Percentiles rank a stretch among this genome's conserved stretches.
Evolutionary conservation across 2,888 invertebrate species (phyloP).

Genomic region (Lordiphosa andalusiaca): DNA sequence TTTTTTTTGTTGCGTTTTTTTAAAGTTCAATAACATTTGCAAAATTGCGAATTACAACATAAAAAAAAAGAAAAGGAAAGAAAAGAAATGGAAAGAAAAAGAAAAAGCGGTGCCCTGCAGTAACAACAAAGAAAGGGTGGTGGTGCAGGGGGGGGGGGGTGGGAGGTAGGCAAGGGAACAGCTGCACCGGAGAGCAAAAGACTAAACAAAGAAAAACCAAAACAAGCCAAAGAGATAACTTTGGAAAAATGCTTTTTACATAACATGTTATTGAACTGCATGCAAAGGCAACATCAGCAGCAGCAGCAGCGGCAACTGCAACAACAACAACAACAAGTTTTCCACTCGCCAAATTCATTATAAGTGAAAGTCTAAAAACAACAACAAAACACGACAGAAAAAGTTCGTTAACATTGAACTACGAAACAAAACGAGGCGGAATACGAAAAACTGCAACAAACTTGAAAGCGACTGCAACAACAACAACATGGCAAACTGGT

Average conservation of each 20-base stretch:
- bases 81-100: neutral
- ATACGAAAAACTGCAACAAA: slow-evolving; percentile 37
- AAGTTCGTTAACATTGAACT: slow-evolving; percentile 80
- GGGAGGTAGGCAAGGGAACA: slow-evolving; percentile 17
- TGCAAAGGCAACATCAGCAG: slow-evolving; percentile 51
- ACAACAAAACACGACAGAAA: slow-evolving; percentile 51
- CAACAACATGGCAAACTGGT: slow-evolving; percentile 25
- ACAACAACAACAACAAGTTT: slow-evolving; percentile 39
- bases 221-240: slow-evolving; percentile 43
- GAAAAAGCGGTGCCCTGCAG: slow-evolving; percentile 33
- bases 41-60: slow-evolving; percentile 66
- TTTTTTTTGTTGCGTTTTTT: slow-evolving; percentile 45
- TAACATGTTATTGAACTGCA: slow-evolving; percentile 79
- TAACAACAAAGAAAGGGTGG: slow-evolving; percentile 13
- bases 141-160: slow-evolving; percentile 3
- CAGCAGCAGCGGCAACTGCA: slow-evolving; percentile 29
- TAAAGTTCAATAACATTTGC: slow-evolving; percentile 78
- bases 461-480: slow-evolving; percentile 28
- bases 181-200: slow-evolving; percentile 13
- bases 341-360: slow-evolving; percentile 77
- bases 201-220: slow-evolving; percentile 20
- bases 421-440: slow-evolving; percentile 60
- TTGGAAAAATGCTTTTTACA: slow-evolving; percentile 78
- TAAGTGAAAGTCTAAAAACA: slow-evolving; percentile 77
- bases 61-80: slow-evolving; percentile 19